A percentile compares a stretch with the other conserved stretches of the same genome.
These are phyloP conservation scores for Zaprionus camerounensis DNA, from an alignment of 1,140 invertebrate genomes.

Conservation along the genomic window DNA sequence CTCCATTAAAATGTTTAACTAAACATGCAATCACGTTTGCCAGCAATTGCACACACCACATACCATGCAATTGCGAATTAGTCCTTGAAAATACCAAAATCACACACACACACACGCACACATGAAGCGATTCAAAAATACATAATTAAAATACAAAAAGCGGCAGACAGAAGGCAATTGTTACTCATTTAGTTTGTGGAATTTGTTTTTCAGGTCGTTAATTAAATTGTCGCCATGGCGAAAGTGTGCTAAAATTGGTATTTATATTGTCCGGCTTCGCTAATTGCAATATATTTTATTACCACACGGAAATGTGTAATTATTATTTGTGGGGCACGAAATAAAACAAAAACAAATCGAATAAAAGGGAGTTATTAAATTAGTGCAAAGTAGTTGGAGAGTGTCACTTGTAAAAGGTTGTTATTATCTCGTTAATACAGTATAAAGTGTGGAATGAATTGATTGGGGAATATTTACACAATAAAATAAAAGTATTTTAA, in stretches of 20 bases:
- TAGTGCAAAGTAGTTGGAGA: not conserved
- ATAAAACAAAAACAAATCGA: not conserved
- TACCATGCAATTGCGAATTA: slow-evolving; percentile 5
- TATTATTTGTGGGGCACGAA: slow-evolving; percentile 33
- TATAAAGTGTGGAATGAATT: not conserved
- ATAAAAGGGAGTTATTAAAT: not conserved
- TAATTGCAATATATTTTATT: slow-evolving; percentile 7
- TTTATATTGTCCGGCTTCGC: slow-evolving; percentile 1
- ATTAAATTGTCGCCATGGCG: slow-evolving; percentile 66
- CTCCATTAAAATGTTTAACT: slow-evolving; percentile 66
- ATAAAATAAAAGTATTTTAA: not conserved
- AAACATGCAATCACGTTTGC: slow-evolving; percentile 64
- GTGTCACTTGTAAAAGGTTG: not conserved
- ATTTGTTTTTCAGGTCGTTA: slow-evolving; percentile 49
- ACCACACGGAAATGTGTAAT: slow-evolving; percentile 22
- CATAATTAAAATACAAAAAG: slow-evolving; percentile 67
- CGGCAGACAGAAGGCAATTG: slow-evolving; percentile 55
- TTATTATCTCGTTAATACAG: not conserved
- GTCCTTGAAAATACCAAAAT: slow-evolving; percentile 3
- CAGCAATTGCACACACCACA: slow-evolving; percentile 34
- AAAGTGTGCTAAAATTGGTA: slow-evolving; percentile 14
- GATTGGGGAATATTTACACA: not conserved
- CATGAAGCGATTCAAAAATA: not conserved
- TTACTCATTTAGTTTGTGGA: slow-evolving; percentile 47
- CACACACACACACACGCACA: not conserved